phyloP scores from a whole-genome alignment of 2,113 vertebrate species.

The Tyrannus savana region DNA sequence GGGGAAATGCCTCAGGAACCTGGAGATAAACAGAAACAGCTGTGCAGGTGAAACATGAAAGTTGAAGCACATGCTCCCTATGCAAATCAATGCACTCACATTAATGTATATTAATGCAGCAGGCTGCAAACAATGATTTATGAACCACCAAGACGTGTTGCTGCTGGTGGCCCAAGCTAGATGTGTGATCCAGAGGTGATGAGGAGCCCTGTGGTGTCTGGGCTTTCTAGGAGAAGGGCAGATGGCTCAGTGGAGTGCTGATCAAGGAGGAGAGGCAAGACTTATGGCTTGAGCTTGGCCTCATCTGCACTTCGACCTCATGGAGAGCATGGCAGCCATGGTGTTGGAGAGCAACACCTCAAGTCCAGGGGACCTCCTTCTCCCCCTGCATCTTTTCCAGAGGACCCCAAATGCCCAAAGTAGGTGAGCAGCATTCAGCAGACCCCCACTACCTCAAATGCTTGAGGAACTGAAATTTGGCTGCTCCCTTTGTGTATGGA shows the following conservation, averaged over 20 bases:
- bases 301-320: neutral
- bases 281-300: neutral
- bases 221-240: neutral
- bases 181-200: neutral
- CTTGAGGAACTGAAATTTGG: neutral
- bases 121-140: neutral
- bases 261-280: neutral
- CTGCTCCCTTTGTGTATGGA: neutral
- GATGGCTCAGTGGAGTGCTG: neutral
- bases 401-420: neutral
- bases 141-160: neutral
- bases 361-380: neutral
- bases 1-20: neutral
- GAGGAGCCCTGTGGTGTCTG: neutral
- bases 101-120: neutral
- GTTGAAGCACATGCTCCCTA: neutral
- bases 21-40: neutral
- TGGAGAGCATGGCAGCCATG: neutral
- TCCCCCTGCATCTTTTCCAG: neutral
- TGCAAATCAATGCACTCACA: constrained; percentile 1
- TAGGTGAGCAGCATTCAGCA: neutral
- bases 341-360: neutral
- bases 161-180: neutral
- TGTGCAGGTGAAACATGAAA: neutral
- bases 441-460: neutral